phyloP scores from a whole-genome alignment of 1,140 invertebrate species.

The Pseudobourletiella spinata region DNA sequence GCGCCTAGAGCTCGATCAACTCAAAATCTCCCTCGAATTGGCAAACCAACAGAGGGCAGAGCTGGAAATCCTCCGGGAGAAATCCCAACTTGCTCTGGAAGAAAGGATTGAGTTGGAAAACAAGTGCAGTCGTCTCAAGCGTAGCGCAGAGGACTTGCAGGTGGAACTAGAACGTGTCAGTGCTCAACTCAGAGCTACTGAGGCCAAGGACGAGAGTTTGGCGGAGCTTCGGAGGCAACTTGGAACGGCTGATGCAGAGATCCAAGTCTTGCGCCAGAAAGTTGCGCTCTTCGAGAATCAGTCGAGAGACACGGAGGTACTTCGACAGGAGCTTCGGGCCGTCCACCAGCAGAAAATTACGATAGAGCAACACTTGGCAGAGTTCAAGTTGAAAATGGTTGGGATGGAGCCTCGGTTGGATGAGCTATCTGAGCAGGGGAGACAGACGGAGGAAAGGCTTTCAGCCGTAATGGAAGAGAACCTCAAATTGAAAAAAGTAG shows the following conservation, averaged over 20 bases:
- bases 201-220: neutral
- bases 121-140: neutral
- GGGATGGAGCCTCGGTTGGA: slow-evolving; percentile 1
- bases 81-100: neutral
- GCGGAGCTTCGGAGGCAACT: neutral
- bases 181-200: neutral
- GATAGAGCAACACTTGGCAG: neutral
- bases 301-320: neutral
- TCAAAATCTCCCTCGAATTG: neutral
- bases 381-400: neutral
- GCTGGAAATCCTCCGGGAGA: neutral
- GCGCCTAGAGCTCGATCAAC: neutral
- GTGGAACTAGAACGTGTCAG: neutral
- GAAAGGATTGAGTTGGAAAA: neutral
- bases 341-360: neutral
- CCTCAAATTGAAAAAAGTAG: neutral
- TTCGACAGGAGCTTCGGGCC: neutral
- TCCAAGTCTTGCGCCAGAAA: neutral
- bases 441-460: slow-evolving; percentile 4
- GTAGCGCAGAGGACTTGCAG: neutral
- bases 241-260: neutral
- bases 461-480: neutral
- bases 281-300: neutral
- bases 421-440: neutral
- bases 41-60: neutral